A percentile compares a stretch with the other conserved stretches of the same genome.
These are phyloP conservation scores for Psittacula echo DNA, from an alignment of 2,797 vertebrate genomes.

Conservation along the genomic window DNA sequence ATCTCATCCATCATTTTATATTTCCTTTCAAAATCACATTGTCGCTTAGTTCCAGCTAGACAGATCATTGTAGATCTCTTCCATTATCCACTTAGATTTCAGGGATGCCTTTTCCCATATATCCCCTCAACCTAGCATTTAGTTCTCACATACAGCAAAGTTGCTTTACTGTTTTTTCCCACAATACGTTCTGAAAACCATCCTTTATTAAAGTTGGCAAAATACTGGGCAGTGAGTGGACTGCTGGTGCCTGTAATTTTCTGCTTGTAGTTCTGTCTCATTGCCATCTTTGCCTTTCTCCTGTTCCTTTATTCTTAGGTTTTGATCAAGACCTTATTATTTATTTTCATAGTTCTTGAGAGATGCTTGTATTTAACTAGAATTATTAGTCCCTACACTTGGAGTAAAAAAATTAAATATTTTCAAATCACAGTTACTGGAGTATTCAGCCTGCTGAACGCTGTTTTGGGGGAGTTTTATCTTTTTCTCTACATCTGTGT, in stretches of 20 bases:
- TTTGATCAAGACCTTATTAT: not conserved
- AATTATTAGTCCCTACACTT: not conserved
- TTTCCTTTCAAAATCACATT: not conserved
- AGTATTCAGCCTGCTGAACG: not conserved
- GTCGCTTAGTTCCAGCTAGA: not conserved
- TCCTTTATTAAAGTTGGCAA: not conserved
- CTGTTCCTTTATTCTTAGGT: not conserved
- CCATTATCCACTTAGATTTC: not conserved
- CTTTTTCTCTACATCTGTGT: not conserved
- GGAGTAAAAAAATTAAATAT: not conserved
- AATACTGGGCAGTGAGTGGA: not conserved
- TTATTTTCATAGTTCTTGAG: not conserved
- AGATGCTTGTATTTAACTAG: not conserved
- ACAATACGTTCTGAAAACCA: not conserved
- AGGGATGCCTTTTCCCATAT: not conserved
- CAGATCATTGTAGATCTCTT: not conserved
- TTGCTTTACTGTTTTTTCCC: not conserved
- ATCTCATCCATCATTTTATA: not conserved
- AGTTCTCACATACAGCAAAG: not conserved
- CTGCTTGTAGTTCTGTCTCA: not conserved
- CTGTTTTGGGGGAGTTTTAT: not conserved
- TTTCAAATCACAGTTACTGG: not conserved
- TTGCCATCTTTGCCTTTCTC: not conserved
- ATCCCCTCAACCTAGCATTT: not conserved
- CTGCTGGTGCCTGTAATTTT: not conserved